A percentile compares a stretch with the other conserved stretches of the same genome.
Conservation (phyloP, 2,888 invertebrate species). For the Heliconius hortense region DNA sequence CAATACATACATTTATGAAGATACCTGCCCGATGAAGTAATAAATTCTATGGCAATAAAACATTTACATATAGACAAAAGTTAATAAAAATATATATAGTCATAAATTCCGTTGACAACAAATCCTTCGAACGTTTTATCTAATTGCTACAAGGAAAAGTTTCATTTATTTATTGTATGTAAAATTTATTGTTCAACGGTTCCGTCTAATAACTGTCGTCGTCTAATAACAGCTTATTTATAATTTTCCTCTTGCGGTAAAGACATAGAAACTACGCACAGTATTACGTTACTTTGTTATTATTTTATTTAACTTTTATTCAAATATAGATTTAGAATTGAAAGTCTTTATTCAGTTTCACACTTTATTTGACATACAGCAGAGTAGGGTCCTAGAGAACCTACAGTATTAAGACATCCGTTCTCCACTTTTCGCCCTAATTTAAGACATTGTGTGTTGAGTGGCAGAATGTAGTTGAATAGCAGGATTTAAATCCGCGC, state of each 20-base stretch:
- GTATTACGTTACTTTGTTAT: not conserved
- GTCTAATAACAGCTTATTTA: conserved; percentile 7
- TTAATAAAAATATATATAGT: conserved; percentile 24
- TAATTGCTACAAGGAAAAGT: conserved; percentile 25
- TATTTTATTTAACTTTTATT: not conserved
- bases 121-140: conserved; percentile 6
- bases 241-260: not conserved
- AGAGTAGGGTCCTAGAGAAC: not conserved
- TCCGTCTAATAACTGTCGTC: conserved; percentile 4
- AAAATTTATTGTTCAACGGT: conserved; percentile 5
- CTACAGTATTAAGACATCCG: not conserved
- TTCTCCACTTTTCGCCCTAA: not conserved
- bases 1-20: conserved; percentile 34
- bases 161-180: conserved; percentile 27
- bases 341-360: not conserved
- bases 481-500: no score
- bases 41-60: conserved; percentile 25
- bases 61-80: conserved; percentile 32
- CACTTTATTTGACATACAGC: not conserved
- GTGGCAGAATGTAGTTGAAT: no score
- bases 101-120: conserved; percentile 14
- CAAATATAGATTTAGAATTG: not conserved
- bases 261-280: not conserved
- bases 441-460: not conserved
- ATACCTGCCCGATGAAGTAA: conserved; percentile 30